Evolutionary conservation across 2,113 vertebrate genomes (phyloP).

Genomic region (Collichthys lucidus): DNA sequence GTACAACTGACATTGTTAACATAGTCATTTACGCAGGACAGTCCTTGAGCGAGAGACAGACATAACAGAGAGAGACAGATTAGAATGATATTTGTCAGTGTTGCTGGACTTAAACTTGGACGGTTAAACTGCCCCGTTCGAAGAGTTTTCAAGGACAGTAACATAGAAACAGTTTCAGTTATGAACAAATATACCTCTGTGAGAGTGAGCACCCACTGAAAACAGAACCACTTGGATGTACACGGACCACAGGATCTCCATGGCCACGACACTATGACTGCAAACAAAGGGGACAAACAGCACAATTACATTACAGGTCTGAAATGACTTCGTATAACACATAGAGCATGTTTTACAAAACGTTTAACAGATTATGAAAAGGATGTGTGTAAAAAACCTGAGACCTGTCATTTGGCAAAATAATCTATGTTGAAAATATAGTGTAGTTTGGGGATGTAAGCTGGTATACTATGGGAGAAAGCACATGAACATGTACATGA

Average conservation of each 20-base stretch:
- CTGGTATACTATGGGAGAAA: too few relatives aligned
- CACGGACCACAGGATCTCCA: slow-evolving; percentile 16
- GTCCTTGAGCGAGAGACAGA: slow-evolving; percentile 48
- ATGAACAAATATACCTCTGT: slow-evolving; percentile 37
- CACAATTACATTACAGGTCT: background rate
- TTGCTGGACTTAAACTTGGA: background rate
- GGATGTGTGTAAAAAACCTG: too few relatives aligned
- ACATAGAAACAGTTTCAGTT: background rate
- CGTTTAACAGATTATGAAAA: too few relatives aligned
- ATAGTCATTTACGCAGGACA: slow-evolving; percentile 75
- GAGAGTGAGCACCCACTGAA: background rate
- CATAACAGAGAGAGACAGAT: background rate
- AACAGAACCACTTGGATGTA: slow-evolving; percentile 38
- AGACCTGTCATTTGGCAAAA: too few relatives aligned
- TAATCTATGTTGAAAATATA: too few relatives aligned
- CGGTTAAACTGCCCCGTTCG: background rate
- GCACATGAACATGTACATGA: too few relatives aligned
- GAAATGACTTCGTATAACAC: too few relatives aligned
- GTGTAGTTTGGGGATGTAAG: too few relatives aligned
- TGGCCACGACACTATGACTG: background rate
- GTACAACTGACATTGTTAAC: slow-evolving; percentile 72
- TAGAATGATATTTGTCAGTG: background rate
- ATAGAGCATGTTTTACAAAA: too few relatives aligned
- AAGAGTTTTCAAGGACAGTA: background rate
- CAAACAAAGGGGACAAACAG: background rate